Base-by-base conservation (phyloP, 2,888 invertebrate genomes). In the Arctia plantaginis region DNA sequence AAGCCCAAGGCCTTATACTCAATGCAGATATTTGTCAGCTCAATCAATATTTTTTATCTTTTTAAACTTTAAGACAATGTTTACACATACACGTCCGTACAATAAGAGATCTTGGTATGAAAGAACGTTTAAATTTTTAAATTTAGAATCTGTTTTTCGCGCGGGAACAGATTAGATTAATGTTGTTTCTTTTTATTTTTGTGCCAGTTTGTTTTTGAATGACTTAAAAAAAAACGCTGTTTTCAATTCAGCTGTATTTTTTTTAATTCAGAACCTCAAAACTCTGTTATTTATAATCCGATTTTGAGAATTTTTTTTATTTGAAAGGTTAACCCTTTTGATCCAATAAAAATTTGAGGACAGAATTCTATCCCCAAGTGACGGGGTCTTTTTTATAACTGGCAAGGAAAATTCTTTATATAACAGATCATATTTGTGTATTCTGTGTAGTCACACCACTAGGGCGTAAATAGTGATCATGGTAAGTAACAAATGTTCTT, bases 91-190 rank as follows among this genome's bases (percentile, higher is more conserved):
- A 78, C 80, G 82, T 84, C 80, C 66, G 64, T 35, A 71, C 72
- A n/a, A 66, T 74, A 73, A 72, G 68, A 72, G 68, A 71, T 70
- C 71, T 78, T 59, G 64, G 39, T 72, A 64, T 75, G 66, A 79
- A 75, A 71, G 83, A 77, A 72, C 78, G 51, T 83, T 81, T 80
- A 75, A 62, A 44, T 67, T 78, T 85, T 85, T 83, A 85, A 83
- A 83, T 83, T 85, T 85, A 81, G 85, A 83, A 83, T 74, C 75
- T 67, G 70, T 70, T 74, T 80, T 85, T 77, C 80, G 77, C 81
- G 83, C 69, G 1, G 33, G 33, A 47, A 33, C 47, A 47, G 44
- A 33, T 67, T 30, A 51, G 51, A 3, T 33, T 23, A 3, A 51
- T 8, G 3, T 15, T 15, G 44, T 10, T 27, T 72, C 23, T 20